These are phyloP conservation scores for Rhinichthys osculus DNA, from an alignment of 2,797 vertebrate genomes.

Conservation along the genomic window DNA sequence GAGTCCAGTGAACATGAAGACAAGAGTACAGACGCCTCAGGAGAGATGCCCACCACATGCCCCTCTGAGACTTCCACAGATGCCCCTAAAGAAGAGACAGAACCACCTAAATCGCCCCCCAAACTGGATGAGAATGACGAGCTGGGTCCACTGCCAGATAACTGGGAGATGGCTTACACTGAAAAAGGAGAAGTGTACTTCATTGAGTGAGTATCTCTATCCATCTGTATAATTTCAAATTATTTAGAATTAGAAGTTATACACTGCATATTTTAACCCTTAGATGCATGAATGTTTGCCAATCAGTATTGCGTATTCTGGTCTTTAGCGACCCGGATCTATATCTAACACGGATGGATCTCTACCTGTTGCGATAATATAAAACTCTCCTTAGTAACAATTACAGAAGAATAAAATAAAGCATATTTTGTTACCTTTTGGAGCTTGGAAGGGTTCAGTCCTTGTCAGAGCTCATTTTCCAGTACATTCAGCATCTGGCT, in stretches of 20 bases:
- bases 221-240: background rate
- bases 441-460: no score
- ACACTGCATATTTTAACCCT: background rate
- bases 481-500: no score
- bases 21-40: conserved; percentile 88
- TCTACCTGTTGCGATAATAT: no score
- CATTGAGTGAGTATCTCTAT: conserved; percentile 90
- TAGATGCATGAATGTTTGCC: no score
- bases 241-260: background rate
- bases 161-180: conserved; percentile 99
- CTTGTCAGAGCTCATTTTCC: no score
- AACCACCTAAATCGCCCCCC: conserved; percentile 69
- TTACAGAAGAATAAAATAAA: no score
- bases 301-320: background rate
- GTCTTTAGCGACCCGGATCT: no score
- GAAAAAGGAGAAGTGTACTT: conserved; percentile 99
- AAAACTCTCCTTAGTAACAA: no score
- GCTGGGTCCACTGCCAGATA: conserved; percentile 91
- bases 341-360: no score
- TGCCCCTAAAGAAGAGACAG: conserved; percentile 80
- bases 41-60: conserved; percentile 82
- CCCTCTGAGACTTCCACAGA: conserved; percentile 77
- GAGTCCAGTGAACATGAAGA: conserved; percentile 97
- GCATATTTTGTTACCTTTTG: no score
- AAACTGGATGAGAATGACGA: conserved; percentile 90